These are phyloP conservation scores for Ispidina picta DNA, from an alignment of 2,797 vertebrate genomes.

Conservation along the genomic window DNA sequence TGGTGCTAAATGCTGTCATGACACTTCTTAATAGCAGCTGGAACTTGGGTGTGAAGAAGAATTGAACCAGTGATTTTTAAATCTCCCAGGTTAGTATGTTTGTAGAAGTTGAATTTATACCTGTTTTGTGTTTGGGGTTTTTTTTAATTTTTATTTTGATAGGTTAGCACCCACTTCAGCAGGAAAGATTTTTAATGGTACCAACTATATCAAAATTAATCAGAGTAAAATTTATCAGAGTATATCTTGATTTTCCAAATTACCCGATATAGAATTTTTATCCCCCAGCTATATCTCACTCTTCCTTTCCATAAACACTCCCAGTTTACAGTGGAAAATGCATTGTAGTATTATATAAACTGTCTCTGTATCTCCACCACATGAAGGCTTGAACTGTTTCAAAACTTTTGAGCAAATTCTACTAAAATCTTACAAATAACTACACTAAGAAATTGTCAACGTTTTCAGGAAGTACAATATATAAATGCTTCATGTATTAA, in stretches of 20 bases:
- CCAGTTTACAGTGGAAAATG: neutral
- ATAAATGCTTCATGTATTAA: neutral
- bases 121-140: neutral
- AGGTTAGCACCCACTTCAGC: neutral
- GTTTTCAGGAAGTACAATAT: neutral
- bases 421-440: neutral
- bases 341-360: neutral
- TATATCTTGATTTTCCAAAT: neutral
- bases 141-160: neutral
- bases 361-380: neutral
- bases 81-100: neutral
- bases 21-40: neutral
- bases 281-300: accelerated
- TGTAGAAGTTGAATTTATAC: neutral
- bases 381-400: neutral
- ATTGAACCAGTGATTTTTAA: neutral
- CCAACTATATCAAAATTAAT: neutral
- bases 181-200: neutral
- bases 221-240: neutral
- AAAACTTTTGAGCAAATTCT: neutral
- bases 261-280: neutral
- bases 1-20: neutral
- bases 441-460: neutral
- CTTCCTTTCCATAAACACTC: neutral
- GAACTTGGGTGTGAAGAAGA: neutral